Evolutionary conservation across 1,140 invertebrate species (phyloP).

Genomic region (Wasmannia auropunctata): DNA sequence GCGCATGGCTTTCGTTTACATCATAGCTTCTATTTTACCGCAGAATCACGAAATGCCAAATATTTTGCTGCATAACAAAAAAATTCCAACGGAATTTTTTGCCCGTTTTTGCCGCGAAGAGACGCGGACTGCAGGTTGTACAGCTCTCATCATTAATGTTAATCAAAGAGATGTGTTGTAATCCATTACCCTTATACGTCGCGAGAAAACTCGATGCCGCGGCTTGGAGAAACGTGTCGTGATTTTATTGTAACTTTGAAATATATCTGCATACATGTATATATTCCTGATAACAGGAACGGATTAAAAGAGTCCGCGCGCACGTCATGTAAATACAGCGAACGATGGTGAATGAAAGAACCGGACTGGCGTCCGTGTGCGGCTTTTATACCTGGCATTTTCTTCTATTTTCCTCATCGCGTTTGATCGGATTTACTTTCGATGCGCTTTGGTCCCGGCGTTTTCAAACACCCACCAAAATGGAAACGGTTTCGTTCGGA

Average conservation of each 20-base stretch:
- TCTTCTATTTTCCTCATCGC: slow-evolving; percentile 55
- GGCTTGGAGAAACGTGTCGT: neutral
- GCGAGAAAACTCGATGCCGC: neutral
- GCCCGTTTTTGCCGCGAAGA: neutral
- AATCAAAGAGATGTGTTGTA: neutral
- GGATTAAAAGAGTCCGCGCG: slow-evolving; percentile 39
- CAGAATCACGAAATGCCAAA: neutral
- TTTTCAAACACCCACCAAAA: slow-evolving; percentile 58
- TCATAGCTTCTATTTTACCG: neutral
- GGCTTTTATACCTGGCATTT: slow-evolving; percentile 41
- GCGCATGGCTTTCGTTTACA: neutral
- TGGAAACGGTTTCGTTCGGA: slow-evolving; percentile 58
- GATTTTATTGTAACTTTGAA: slow-evolving; percentile 5
- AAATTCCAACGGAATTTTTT: neutral
- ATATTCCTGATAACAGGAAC: slow-evolving; percentile 18
- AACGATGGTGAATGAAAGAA: slow-evolving; percentile 44
- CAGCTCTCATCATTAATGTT: neutral
- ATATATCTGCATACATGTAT: neutral
- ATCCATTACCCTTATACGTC: neutral
- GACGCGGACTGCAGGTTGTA: no score
- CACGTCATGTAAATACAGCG: slow-evolving; percentile 37
- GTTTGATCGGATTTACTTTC: slow-evolving; percentile 62
- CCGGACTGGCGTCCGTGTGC: slow-evolving; percentile 15
- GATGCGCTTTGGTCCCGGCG: slow-evolving; percentile 57
- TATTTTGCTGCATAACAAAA: neutral